Evolutionary conservation across 2,113 vertebrate species (phyloP), one percentile per base, ranked within the genome.

Genomic region (Phyllostomus hastatus): DNA sequence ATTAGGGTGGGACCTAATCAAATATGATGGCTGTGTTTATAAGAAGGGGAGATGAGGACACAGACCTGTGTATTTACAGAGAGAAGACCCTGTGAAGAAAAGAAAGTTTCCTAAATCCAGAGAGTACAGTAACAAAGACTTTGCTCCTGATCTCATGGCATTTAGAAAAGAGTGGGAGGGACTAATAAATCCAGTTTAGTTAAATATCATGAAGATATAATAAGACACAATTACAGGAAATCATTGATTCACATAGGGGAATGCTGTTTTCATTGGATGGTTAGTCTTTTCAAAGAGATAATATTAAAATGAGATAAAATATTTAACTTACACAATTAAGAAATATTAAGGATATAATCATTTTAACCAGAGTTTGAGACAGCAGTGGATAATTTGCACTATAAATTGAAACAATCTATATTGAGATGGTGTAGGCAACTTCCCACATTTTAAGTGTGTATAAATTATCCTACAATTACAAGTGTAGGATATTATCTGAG

Each of bases 231-330:
- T 76, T 50, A 88, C 1, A 83, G 8, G 4, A 1, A 89, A 61
- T 28, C 72, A 72, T 41, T 35, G 12, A 15, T 80, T 85, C 84
- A 19, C 28, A 67, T 17, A 54, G 46, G 35, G 16, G 43, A 93
- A 72, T 82, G 11, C 8, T 66, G 31, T 85, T 31, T 46, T 76
- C 5, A 11, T 38, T 84, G 10, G 14, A 11, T 33, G 43, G 59
- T 86, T 88, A 93, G 52, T 67, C 46, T 92, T 64, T 85, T 93
- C 38, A 81, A 78, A 95, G 61, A 88, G 10, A 43, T 38, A 48
- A 59, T 35, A 83, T 69, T 86, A 79, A 96, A 87, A 80, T 81
- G 9, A 64, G 48, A 90, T 61, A 59, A 90, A 95, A 82, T 67
- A 50, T 76, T 93, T 93, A 84, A 95, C 43, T 89, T 73, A 33